These are phyloP conservation scores for Willowsia nigromaculata DNA, from an alignment of 2,888 invertebrate genomes.

Conservation along the genomic window DNA sequence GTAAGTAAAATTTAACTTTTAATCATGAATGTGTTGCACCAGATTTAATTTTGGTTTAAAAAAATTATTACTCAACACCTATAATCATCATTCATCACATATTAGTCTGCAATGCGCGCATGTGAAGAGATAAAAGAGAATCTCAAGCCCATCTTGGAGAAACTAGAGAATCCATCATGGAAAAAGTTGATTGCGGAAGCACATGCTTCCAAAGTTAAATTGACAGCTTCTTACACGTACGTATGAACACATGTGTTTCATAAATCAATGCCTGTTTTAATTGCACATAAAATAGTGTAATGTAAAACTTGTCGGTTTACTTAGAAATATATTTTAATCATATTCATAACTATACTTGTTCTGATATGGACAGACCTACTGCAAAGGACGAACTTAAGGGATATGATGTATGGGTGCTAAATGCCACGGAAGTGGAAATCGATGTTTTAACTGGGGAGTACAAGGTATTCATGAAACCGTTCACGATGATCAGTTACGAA, in stretches of 20 bases:
- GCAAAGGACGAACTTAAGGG: constrained; percentile 74
- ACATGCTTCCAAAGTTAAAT: constrained; percentile 60
- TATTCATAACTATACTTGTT: background rate
- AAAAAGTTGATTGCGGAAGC: constrained; percentile 74
- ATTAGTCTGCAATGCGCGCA: constrained; percentile 79
- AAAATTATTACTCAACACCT: too few species aligned
- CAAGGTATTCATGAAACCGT: constrained; percentile 39
- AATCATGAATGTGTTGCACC: too few species aligned
- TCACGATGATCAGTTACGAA: too few species aligned
- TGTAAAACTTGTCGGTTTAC: too few species aligned
- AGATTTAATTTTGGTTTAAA: too few species aligned
- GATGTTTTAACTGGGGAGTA: constrained; percentile 87
- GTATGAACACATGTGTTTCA: too few species aligned
- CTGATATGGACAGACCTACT: constrained; percentile 61
- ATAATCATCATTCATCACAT: background rate
- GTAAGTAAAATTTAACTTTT: too few species aligned
- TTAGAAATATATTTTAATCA: too few species aligned
- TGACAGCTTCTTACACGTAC: constrained; percentile 68
- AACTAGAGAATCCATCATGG: constrained; percentile 78
- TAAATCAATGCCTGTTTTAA: too few species aligned
- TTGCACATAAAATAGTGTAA: too few species aligned
- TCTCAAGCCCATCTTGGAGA: constrained; percentile 80
- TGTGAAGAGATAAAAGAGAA: constrained; percentile 80
- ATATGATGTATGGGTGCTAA: constrained; percentile 80
- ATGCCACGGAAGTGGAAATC: constrained; percentile 83